These are phyloP conservation scores for Leucophenga montana DNA, from an alignment of 2,888 invertebrate species.

Conservation along the genomic window DNA sequence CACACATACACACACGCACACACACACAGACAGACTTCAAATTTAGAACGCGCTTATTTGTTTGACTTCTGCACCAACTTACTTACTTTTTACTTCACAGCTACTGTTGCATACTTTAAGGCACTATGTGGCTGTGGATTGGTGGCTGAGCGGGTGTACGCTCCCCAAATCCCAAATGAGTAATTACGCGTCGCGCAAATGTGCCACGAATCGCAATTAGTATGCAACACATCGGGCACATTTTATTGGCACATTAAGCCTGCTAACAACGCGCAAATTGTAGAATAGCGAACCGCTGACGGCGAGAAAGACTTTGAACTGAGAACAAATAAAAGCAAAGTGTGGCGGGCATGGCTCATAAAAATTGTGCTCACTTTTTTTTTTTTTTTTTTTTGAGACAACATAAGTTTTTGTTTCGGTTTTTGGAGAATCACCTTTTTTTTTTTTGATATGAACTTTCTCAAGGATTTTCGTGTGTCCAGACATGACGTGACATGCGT, in stretches of 20 bases:
- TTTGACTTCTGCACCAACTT: conserved; percentile 22
- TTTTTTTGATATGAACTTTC: too few species aligned
- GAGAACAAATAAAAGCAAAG: too few species aligned
- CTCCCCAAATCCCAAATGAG: conserved; percentile 1
- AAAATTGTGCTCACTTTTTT: too few species aligned
- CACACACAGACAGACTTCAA: conserved; percentile 17
- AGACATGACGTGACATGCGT: conserved; percentile 20
- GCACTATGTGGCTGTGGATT: neutral
- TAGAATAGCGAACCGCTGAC: too few species aligned
- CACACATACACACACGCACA: neutral
- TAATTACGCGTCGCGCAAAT: conserved; percentile 9
- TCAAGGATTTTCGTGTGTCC: conserved; percentile 3
- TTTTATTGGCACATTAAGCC: conserved; percentile 15
- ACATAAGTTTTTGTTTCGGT: too few species aligned
- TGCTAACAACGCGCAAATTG: conserved; percentile 1
- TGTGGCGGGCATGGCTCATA: too few species aligned
- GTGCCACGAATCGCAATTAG: conserved; percentile 11
- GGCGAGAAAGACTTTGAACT: too few species aligned
- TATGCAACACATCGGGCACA: conserved; percentile 1
- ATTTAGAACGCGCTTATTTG: conserved; percentile 36
- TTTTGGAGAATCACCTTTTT: too few species aligned
- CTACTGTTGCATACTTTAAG: neutral
- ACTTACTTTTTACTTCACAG: neutral
- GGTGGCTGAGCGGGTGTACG: too few species aligned
- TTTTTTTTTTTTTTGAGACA: too few species aligned